These are phyloP conservation scores for Eurois occulta DNA, from an alignment of 2,888 invertebrate genomes.

Conservation along the genomic window DNA sequence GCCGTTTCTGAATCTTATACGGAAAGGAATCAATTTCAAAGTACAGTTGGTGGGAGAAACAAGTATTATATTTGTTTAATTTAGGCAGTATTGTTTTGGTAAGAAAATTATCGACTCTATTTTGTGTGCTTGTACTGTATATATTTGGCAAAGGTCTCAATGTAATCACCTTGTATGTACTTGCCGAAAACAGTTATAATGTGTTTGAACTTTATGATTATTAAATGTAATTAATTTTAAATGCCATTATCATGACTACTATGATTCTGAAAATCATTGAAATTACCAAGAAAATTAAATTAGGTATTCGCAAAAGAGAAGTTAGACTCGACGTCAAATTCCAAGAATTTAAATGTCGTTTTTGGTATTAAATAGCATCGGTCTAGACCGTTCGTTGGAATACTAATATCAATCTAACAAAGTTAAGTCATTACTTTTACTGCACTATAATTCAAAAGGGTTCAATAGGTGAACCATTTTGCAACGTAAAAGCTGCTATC, in stretches of 20 bases:
- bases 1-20: constrained; percentile 86
- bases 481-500: not conserved
- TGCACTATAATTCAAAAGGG: constrained; percentile 1
- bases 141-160: not conserved
- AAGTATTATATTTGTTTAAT: constrained; percentile 6
- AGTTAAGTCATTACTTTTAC: constrained; percentile 21
- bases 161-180: not conserved
- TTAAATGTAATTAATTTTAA: not conserved
- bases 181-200: not conserved
- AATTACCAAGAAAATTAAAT: not conserved
- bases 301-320: not conserved
- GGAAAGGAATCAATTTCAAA: constrained; percentile 80
- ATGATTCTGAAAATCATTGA: not conserved
- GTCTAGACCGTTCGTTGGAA: constrained; percentile 32
- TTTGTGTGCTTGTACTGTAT: not conserved
- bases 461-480: not conserved
- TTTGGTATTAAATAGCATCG: constrained; percentile 12
- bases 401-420: constrained; percentile 10
- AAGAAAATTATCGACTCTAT: not conserved
- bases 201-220: not conserved
- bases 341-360: constrained; percentile 15
- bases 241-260: not conserved
- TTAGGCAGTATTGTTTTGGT: not conserved
- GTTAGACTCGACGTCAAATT: constrained; percentile 10
- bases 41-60: constrained; percentile 72